These are phyloP conservation scores for Itoplectis maculator DNA, from an alignment of 2,888 invertebrate species.

Conservation along the genomic window DNA sequence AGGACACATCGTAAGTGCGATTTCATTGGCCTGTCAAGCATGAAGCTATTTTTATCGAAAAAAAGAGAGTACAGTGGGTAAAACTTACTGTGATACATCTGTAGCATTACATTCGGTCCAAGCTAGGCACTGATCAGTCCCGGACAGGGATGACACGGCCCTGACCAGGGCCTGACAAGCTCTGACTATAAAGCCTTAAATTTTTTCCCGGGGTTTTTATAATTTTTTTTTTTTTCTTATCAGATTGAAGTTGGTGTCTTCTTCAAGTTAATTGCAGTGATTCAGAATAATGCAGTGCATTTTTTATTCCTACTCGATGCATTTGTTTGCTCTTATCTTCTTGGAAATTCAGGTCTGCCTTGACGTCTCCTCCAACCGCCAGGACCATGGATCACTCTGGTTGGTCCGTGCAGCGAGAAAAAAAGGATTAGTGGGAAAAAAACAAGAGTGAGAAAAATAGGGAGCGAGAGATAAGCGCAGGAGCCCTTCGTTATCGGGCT, in stretches of 20 bases:
- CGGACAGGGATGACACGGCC: too few species aligned
- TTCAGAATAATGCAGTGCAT: too few species aligned
- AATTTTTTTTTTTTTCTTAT: too few species aligned
- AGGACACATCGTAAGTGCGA: not conserved
- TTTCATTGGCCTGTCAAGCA: not conserved
- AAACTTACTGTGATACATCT: too few species aligned
- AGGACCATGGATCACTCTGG: conserved; percentile 26
- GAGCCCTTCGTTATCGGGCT: conserved; percentile 30
- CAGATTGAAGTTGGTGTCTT: too few species aligned
- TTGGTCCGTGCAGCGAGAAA: conserved; percentile 14
- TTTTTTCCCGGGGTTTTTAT: too few species aligned
- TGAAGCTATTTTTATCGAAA: not conserved
- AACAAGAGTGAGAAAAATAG: not conserved
- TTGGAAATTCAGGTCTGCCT: not conserved
- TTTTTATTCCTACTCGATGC: not conserved
- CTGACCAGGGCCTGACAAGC: too few species aligned
- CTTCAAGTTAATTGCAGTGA: too few species aligned
- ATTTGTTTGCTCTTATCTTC: not conserved
- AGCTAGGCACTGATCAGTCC: too few species aligned
- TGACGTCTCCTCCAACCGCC: conserved; percentile 47
- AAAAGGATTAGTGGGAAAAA: not conserved
- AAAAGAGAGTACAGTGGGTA: not conserved
- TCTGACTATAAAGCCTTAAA: too few species aligned
- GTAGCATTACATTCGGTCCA: too few species aligned
- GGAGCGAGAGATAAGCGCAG: conserved; percentile 2